Percentiles rank a stretch among this genome's conserved stretches.
phyloP scores from a whole-genome alignment of 2,113 vertebrate species.

The Nettapus auritus region DNA sequence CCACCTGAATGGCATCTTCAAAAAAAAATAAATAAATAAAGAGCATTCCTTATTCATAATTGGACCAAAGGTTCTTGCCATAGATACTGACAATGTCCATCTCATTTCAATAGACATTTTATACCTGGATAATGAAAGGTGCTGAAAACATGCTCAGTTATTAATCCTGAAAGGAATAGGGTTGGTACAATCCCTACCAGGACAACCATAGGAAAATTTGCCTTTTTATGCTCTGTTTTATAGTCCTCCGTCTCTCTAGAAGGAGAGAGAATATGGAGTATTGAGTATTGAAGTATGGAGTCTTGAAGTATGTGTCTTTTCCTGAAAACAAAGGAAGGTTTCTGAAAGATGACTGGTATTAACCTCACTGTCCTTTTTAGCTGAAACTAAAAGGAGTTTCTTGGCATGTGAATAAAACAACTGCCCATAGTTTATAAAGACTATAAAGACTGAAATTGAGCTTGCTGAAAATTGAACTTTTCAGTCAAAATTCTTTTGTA shows the following conservation, averaged over 20 bases:
- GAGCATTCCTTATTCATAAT: background rate
- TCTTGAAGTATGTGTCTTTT: background rate
- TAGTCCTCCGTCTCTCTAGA: background rate
- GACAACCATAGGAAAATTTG: background rate
- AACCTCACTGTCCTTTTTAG: conserved; percentile 5
- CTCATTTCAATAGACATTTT: background rate
- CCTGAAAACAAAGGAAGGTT: background rate
- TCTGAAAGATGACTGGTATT: background rate
- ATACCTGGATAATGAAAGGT: background rate
- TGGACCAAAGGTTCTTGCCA: background rate
- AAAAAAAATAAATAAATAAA: background rate
- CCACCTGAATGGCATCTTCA: background rate
- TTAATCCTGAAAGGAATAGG: background rate
- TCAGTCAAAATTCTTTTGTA: background rate
- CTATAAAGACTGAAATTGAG: conserved; percentile 21
- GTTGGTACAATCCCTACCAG: background rate
- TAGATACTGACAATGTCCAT: background rate
- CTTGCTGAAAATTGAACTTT: background rate
- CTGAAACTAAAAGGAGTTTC: conserved; percentile 33
- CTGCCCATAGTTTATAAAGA: background rate
- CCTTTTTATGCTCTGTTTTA: background rate
- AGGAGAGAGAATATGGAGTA: background rate
- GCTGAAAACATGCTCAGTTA: background rate
- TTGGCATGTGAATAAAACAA: conserved; percentile 22
- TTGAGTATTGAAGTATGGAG: background rate